Conservation (phyloP, 1,140 invertebrate genomes). For the Agrypnia vestita region DNA sequence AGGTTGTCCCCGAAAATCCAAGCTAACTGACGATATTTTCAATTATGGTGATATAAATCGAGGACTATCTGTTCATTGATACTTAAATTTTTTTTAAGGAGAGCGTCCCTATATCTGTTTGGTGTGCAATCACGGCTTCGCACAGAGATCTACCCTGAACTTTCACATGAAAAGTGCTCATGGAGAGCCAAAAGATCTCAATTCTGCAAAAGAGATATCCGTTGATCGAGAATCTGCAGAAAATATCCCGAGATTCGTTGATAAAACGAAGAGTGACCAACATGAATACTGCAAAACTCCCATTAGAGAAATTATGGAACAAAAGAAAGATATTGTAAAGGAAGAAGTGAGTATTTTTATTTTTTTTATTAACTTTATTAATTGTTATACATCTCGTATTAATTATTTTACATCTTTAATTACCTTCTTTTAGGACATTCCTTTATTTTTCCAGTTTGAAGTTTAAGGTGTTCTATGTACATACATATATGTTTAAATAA, state of each 20-base stretch:
- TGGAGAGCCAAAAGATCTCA: constrained; percentile 36
- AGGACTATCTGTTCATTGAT: background rate
- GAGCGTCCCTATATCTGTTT: constrained; percentile 49
- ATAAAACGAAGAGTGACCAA: background rate
- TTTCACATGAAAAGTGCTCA: constrained; percentile 53
- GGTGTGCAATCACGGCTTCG: constrained; percentile 48
- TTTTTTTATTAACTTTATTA: too few species aligned
- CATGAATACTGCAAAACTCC: background rate
- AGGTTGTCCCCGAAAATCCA: too few species aligned
- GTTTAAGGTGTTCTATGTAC: too few species aligned
- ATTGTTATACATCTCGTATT: too few species aligned
- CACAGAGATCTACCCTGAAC: constrained; percentile 51
- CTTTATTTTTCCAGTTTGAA: too few species aligned
- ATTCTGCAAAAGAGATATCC: background rate
- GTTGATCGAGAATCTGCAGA: background rate
- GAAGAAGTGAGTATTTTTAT: too few species aligned
- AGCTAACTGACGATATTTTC: too few species aligned
- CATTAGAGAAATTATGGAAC: background rate
- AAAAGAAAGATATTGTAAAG: too few species aligned
- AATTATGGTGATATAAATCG: too few species aligned
- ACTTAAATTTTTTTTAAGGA: constrained; percentile 31
- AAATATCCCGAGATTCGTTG: background rate
- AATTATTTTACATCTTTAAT: too few species aligned
- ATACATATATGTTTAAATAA: too few species aligned
- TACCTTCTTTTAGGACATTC: too few species aligned